Percentiles rank a stretch among this genome's conserved stretches.
Conservation (phyloP, 2,113 vertebrate genomes). For the Pedionomus torquatus region DNA sequence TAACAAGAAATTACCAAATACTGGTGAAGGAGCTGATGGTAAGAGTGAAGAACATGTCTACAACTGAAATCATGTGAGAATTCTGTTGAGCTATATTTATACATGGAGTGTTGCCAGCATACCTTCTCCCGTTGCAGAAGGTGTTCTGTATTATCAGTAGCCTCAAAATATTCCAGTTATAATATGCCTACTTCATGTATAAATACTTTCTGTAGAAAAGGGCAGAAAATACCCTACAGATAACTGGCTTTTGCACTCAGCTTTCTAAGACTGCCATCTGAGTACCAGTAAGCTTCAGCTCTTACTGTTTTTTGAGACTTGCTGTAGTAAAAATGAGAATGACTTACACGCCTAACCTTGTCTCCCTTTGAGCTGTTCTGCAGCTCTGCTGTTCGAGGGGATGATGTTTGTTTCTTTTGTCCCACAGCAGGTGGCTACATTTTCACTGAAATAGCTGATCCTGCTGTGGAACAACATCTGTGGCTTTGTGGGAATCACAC, state of each 20-base stretch:
- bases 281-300: neutral
- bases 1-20: neutral
- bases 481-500: neutral
- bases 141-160: neutral
- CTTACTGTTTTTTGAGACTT: neutral
- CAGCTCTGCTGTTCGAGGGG: neutral
- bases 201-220: neutral
- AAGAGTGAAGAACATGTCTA: neutral
- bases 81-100: neutral
- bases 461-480: conserved; percentile 55
- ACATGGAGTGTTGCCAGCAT: neutral
- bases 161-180: conserved; percentile 8
- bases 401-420: conserved; percentile 50
- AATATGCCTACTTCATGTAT: neutral
- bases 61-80: neutral
- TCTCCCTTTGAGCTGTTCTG: neutral
- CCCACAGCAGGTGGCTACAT: conserved; percentile 50
- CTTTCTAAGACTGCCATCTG: neutral
- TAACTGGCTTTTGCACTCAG: neutral
- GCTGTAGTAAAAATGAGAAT: neutral
- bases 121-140: neutral
- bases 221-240: neutral
- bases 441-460: conserved; percentile 30
- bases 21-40: neutral
- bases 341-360: neutral